These are phyloP conservation scores for Selenia dentaria DNA, from an alignment of 2,888 invertebrate genomes.

Conservation along the genomic window DNA sequence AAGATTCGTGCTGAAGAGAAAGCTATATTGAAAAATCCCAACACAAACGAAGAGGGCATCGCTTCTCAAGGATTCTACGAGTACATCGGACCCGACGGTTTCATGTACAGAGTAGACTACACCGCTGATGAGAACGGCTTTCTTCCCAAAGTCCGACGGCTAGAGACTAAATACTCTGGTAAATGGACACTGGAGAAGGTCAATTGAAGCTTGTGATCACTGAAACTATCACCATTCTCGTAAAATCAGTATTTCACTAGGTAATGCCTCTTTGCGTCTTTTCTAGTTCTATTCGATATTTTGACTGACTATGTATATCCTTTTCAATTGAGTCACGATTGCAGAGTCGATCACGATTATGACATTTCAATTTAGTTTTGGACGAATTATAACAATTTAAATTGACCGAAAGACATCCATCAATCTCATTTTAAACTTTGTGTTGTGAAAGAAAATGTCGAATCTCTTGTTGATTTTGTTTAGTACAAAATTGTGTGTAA, in stretches of 20 bases:
- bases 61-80: conserved; percentile 80
- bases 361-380: conserved; percentile 58
- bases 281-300: conserved; percentile 24
- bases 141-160: conserved; percentile 71
- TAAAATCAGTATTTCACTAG: conserved; percentile 74
- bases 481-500: conserved; percentile 53
- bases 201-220: conserved; percentile 47
- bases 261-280: conserved; percentile 37
- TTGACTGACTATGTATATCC: conserved; percentile 44
- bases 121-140: conserved; percentile 82
- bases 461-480: conserved; percentile 37
- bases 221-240: conserved; percentile 42
- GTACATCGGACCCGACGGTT: conserved; percentile 81
- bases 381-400: conserved; percentile 35
- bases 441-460: conserved; percentile 36
- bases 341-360: conserved; percentile 57
- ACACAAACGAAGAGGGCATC: conserved; percentile 77
- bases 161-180: conserved; percentile 78
- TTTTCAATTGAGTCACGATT: conserved; percentile 50
- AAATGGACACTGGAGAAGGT: conserved; percentile 78
- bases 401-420: conserved; percentile 37
- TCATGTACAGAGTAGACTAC: conserved; percentile 80
- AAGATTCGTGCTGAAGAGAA: conserved; percentile 81
- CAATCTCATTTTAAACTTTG: conserved; percentile 33
- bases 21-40: conserved; percentile 76